Percentiles rank a stretch among this genome's conserved stretches.
Conservation (phyloP, 2,797 vertebrate genomes). For the Anguilla marmorata region DNA sequence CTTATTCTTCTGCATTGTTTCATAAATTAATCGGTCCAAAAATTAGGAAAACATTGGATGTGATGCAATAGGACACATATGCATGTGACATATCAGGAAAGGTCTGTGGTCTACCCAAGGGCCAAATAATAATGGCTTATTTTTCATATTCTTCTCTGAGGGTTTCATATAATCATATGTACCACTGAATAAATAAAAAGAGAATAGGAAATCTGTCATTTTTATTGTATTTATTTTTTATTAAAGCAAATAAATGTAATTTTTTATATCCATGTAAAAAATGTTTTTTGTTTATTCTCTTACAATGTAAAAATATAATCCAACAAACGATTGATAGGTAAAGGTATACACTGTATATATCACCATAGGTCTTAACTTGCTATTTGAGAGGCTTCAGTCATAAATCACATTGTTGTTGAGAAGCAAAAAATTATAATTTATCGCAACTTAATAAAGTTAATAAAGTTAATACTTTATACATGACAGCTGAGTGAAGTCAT, state of each 20-base stretch:
- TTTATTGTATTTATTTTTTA: not conserved
- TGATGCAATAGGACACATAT: not conserved
- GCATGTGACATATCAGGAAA: not conserved
- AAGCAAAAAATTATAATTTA: not conserved
- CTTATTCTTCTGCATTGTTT: not conserved
- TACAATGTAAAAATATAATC: no score
- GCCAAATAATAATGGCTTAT: not conserved
- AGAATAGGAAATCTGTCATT: no score
- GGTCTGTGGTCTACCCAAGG: not conserved
- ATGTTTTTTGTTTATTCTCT: not conserved
- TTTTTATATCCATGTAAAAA: not conserved
- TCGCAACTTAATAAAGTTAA: not conserved
- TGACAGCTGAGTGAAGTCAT: not conserved
- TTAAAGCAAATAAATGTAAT: not conserved
- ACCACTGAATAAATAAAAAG: not conserved
- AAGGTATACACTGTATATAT: not conserved
- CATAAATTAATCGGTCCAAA: not conserved
- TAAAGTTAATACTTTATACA: not conserved
- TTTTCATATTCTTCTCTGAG: not conserved
- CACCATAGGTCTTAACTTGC: not conserved
- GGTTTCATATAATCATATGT: conserved; percentile 10
- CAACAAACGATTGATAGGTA: no score
- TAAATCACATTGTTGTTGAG: not conserved
- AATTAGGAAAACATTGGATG: not conserved
- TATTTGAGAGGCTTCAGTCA: not conserved